Percentiles rank a stretch among this genome's conserved stretches.
Evolutionary conservation across 2,113 vertebrate species (phyloP).

Genomic region (Hemiprocne comata): DNA sequence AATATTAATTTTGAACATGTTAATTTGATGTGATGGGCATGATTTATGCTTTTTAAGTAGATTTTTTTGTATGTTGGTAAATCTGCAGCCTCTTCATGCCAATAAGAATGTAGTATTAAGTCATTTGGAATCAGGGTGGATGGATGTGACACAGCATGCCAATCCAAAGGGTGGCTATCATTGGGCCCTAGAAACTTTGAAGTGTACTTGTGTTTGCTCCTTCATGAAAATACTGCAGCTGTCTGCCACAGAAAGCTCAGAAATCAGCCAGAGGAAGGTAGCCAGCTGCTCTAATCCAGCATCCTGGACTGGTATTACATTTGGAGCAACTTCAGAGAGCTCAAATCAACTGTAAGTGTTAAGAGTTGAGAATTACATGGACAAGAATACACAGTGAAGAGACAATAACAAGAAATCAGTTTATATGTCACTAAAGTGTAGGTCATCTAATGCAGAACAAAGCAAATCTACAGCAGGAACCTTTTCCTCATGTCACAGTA

Average conservation of each 20-base stretch:
- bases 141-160: neutral
- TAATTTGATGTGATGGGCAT: conserved; percentile 72
- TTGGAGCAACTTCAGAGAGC: conserved; percentile 6
- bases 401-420: neutral
- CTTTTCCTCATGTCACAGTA: neutral
- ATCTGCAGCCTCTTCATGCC: conserved; percentile 30
- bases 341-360: neutral
- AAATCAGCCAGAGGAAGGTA: neutral
- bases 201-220: neutral
- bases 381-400: neutral
- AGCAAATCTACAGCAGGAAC: neutral
- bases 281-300: neutral
- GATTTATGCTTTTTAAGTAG: conserved; percentile 63
- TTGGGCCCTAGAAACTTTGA: conserved; percentile 5
- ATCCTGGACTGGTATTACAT: neutral
- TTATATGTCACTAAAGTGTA: neutral
- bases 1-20: conserved; percentile 72
- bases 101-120: neutral
- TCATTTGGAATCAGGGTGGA: neutral
- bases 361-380: neutral
- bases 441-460: neutral
- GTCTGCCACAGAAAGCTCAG: neutral
- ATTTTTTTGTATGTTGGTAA: conserved; percentile 55
- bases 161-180: neutral
- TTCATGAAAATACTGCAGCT: conserved; percentile 18